Conservation (phyloP, 1,140 invertebrate genomes). For the Cephus cinctus region DNA sequence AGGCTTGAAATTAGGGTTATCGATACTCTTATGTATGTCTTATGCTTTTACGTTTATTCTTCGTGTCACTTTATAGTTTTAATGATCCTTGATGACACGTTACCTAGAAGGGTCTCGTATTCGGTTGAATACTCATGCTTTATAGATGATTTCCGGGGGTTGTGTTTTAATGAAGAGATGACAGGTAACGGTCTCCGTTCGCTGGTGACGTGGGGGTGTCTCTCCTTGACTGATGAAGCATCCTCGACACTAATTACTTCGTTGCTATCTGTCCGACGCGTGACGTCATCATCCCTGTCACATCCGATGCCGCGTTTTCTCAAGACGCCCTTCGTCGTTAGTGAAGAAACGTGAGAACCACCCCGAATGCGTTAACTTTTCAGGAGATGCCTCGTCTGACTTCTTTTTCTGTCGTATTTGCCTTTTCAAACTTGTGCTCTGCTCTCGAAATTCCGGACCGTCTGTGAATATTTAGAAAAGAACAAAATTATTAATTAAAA, state of each 20-base stretch:
- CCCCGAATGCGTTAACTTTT: conserved; percentile 1
- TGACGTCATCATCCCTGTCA: conserved; percentile 44
- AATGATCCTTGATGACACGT: neutral
- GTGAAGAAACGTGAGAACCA: conserved; percentile 12
- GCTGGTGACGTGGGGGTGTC: conserved; percentile 36
- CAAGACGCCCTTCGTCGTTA: conserved; percentile 17
- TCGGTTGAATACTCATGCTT: neutral
- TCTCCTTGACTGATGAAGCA: conserved; percentile 49
- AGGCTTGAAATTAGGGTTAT: too few relatives aligned
- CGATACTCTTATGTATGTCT: too few relatives aligned
- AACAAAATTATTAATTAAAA: too few relatives aligned
- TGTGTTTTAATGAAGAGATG: conserved; percentile 48
- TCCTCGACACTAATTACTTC: conserved; percentile 49
- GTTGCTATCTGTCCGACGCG: conserved; percentile 39
- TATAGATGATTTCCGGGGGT: too few relatives aligned
- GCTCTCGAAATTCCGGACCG: too few relatives aligned
- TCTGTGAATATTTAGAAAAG: too few relatives aligned
- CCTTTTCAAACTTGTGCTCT: too few relatives aligned
- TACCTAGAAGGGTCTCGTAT: too few relatives aligned
- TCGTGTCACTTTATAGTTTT: conserved; percentile 11
- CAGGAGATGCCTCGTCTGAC: too few relatives aligned
- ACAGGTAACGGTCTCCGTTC: conserved; percentile 33
- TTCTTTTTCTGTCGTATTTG: conserved; percentile 2
- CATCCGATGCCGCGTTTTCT: conserved; percentile 36
- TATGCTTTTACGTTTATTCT: too few relatives aligned